Evolutionary conservation across 2,797 vertebrate species (phyloP).

Genomic region (Tolypeutes matacus): DNA sequence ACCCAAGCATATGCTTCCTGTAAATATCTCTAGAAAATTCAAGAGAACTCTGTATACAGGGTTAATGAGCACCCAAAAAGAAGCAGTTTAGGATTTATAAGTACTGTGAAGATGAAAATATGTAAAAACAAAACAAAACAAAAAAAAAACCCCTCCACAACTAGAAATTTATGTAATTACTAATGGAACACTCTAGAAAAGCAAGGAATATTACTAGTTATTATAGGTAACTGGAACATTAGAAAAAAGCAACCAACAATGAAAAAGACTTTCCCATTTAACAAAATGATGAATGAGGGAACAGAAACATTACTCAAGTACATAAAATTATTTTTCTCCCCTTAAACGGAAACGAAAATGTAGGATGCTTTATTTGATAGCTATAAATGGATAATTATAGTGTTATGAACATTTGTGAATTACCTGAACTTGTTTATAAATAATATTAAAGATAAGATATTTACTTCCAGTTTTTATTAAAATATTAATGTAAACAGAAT

Average conservation of each 20-base stretch:
- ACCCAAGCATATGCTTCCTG: not conserved
- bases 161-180: not conserved
- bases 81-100: not conserved
- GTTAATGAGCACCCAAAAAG: not conserved
- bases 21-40: not conserved
- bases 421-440: not conserved
- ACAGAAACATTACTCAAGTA: not conserved
- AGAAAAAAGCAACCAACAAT: not conserved
- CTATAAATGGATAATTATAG: constrained; percentile 14
- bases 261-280: not conserved
- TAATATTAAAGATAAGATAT: not conserved
- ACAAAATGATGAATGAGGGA: not conserved
- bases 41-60: not conserved
- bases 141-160: not conserved
- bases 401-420: not conserved
- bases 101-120: not conserved
- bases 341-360: not conserved
- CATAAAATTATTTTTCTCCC: not conserved
- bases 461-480: not conserved
- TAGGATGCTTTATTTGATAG: not conserved
- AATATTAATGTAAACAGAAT: constrained; percentile 10
- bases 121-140: not conserved
- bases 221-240: not conserved
- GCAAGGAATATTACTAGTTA: not conserved
- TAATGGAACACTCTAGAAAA: constrained; percentile 14